A percentile compares a stretch with the other conserved stretches of the same genome.
These are phyloP conservation scores for Erpornis zantholeuca DNA, from an alignment of 2,113 vertebrate genomes.

Conservation along the genomic window DNA sequence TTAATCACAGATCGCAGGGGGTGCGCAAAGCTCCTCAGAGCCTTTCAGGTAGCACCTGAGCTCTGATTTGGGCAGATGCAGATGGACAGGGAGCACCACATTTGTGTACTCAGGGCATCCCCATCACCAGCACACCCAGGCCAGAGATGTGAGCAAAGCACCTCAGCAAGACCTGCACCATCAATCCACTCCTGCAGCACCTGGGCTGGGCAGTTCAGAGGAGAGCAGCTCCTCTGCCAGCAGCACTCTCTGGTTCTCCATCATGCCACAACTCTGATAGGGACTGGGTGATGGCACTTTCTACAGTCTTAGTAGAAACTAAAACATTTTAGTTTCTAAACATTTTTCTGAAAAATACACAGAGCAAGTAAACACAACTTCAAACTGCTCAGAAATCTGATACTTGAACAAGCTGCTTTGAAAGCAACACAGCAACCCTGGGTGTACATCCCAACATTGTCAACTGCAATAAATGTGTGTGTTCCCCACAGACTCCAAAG, in stretches of 20 bases:
- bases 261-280: neutral
- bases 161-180: neutral
- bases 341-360: neutral
- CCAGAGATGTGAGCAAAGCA: neutral
- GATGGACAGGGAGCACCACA: neutral
- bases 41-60: neutral
- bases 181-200: neutral
- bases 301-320: neutral
- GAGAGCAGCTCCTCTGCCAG: neutral
- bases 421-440: neutral
- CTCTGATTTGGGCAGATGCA: neutral
- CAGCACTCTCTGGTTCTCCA: neutral
- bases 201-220: neutral
- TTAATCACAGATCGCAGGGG: neutral
- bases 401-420: neutral
- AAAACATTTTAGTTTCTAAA: no score
- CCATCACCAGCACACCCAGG: no score
- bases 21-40: neutral
- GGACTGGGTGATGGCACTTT: neutral
- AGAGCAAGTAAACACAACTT: neutral
- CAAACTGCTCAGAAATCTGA: neutral
- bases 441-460: neutral
- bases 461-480: neutral
- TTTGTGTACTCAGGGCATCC: neutral
- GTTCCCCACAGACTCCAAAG: neutral